These are phyloP conservation scores for Euschistus heros DNA, from an alignment of 1,140 invertebrate genomes.

Conservation along the genomic window DNA sequence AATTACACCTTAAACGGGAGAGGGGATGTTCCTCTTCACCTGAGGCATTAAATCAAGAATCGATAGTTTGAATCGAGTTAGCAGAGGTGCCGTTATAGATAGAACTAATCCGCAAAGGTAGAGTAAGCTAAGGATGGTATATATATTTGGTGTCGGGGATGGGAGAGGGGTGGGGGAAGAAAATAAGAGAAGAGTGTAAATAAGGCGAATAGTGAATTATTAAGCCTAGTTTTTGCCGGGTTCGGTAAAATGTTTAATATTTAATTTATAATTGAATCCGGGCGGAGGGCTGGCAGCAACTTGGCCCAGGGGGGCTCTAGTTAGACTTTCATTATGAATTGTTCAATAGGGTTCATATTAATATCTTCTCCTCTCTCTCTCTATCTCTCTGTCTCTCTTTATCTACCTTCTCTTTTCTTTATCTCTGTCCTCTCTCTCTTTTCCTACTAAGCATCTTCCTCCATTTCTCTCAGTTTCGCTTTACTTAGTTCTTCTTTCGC, in stretches of 20 bases:
- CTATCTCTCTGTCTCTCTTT: not conserved
- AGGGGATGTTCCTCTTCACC: too few relatives aligned
- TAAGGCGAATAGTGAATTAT: conserved; percentile 10
- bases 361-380: not conserved
- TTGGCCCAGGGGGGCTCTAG: conserved; percentile 4
- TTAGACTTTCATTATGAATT: conserved; percentile 15
- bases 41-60: too few relatives aligned
- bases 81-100: too few relatives aligned
- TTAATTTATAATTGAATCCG: conserved; percentile 19
- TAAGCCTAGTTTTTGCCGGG: conserved; percentile 10
- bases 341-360: conserved; percentile 10
- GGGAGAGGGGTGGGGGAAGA: not conserved
- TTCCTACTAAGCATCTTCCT: too few relatives aligned
- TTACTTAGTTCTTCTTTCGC: too few relatives aligned
- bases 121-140: not conserved
- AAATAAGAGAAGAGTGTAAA: conserved; percentile 15
- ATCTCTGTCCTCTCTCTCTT: not conserved
- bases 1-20: too few relatives aligned
- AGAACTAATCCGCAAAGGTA: too few relatives aligned
- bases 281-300: not conserved
- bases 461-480: too few relatives aligned
- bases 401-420: not conserved
- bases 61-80: too few relatives aligned
- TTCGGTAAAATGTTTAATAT: conserved; percentile 10
- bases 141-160: conserved; percentile 5